These are phyloP conservation scores for Acanthiza pusilla DNA, from an alignment of 2,797 vertebrate genomes.

Conservation along the genomic window DNA sequence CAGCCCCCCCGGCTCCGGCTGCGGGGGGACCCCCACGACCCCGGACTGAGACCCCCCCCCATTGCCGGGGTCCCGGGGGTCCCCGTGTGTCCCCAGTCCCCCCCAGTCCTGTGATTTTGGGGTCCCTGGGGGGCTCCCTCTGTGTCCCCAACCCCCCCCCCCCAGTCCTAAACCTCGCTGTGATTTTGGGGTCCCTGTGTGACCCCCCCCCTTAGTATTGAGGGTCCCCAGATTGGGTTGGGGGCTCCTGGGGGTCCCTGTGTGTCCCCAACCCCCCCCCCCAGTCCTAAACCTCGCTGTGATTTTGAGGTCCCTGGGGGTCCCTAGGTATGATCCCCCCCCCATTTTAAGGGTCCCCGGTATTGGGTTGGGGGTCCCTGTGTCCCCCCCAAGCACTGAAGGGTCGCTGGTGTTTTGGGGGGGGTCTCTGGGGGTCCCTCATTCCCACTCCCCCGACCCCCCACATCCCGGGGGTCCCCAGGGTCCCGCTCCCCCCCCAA, in stretches of 20 bases:
- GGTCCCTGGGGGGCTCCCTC: neutral
- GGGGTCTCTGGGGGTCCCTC: no score
- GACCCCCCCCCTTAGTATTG: no score
- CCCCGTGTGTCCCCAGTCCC: neutral
- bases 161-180: no score
- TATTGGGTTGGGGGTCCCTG: no score
- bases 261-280: neutral
- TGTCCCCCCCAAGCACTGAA: no score
- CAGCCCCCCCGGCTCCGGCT: neutral
- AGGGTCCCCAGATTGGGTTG: no score
- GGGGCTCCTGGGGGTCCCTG: neutral
- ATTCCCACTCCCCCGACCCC: no score
- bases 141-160: neutral
- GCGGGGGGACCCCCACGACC: neutral
- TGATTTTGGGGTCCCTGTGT: no score
- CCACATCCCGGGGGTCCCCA: neutral
- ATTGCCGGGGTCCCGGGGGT: neutral
- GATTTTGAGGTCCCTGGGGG: neutral
- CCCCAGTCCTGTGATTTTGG: neutral
- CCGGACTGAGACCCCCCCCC: neutral
- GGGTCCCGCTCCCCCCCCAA: no score
- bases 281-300: neutral
- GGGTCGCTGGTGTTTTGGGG: no score
- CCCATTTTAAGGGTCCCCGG: no score
- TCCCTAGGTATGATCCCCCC: neutral